Evolutionary conservation across 2,888 invertebrate species (phyloP).

Genomic region (Thecophora atra): DNA sequence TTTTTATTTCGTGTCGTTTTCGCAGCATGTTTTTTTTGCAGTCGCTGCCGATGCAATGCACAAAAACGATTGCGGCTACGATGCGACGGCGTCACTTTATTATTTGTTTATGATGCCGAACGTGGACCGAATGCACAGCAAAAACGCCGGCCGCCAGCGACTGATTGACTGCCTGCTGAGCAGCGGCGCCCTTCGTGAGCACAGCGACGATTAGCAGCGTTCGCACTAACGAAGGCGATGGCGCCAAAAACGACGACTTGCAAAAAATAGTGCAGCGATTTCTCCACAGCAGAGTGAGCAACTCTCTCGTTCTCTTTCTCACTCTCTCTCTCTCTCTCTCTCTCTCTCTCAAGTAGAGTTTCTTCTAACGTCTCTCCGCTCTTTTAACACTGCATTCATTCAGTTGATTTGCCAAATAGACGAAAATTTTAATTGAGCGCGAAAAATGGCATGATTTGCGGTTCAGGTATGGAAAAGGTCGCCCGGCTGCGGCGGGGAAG

Average conservation of each 20-base stretch:
- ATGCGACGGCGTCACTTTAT: conserved; percentile 3
- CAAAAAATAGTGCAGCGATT: neutral
- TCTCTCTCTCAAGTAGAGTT: too few species aligned
- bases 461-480: neutral
- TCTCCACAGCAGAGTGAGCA: conserved; percentile 11
- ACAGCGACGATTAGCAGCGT: conserved; percentile 2
- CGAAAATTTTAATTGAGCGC: conserved; percentile 39
- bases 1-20: neutral
- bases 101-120: conserved; percentile 18
- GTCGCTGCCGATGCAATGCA: conserved; percentile 5
- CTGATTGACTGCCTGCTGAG: conserved; percentile 13
- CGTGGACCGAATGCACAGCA: conserved; percentile 3
- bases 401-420: conserved; percentile 23
- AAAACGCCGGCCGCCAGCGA: neutral
- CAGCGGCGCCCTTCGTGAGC: neutral
- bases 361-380: conserved; percentile 18
- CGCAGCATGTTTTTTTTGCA: neutral
- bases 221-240: conserved; percentile 2
- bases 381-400: conserved; percentile 7
- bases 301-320: too few species aligned
- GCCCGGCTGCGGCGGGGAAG: neutral
- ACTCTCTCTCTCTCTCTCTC: too few species aligned
- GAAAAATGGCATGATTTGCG: conserved; percentile 11
- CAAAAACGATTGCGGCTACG: neutral
- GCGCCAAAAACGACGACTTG: conserved; percentile 24